Conservation (phyloP, 2,888 invertebrate species). For the Chaitophorus viminalis region DNA sequence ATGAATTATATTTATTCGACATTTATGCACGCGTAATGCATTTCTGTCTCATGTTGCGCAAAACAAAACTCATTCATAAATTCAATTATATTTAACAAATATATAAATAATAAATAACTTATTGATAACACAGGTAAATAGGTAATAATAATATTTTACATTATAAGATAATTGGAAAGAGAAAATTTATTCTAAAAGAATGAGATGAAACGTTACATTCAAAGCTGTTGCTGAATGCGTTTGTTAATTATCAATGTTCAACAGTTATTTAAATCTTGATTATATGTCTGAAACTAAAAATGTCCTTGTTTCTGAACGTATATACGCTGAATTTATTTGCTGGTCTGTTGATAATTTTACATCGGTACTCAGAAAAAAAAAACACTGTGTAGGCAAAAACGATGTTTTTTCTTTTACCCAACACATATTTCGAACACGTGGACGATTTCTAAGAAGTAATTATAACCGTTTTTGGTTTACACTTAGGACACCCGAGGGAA, state of each 20-base stretch:
- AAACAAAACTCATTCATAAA: neutral
- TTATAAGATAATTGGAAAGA: no score
- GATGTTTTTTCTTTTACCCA: neutral
- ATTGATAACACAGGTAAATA: no score
- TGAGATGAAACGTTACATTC: no score
- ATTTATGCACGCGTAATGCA: neutral
- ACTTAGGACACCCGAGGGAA: neutral
- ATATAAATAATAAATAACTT: no score
- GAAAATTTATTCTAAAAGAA: no score
- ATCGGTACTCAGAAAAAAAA: neutral
- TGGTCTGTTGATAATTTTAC: neutral
- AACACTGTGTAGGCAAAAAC: neutral
- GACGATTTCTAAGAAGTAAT: neutral
- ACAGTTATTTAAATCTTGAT: no score
- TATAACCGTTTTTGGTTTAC: slow-evolving; percentile 6
- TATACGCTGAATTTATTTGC: neutral
- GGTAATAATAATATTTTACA: no score
- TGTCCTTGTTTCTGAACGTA: neutral
- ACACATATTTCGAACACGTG: slow-evolving; percentile 8
- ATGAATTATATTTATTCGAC: neutral
- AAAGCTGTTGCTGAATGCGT: no score
- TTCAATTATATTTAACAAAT: no score
- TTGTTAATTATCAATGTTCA: no score
- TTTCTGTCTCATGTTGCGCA: neutral
- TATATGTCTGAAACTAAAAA: neutral